These are phyloP conservation scores for Oscheius sp. DNA, from an alignment of 2,888 invertebrate species.

Conservation along the genomic window DNA sequence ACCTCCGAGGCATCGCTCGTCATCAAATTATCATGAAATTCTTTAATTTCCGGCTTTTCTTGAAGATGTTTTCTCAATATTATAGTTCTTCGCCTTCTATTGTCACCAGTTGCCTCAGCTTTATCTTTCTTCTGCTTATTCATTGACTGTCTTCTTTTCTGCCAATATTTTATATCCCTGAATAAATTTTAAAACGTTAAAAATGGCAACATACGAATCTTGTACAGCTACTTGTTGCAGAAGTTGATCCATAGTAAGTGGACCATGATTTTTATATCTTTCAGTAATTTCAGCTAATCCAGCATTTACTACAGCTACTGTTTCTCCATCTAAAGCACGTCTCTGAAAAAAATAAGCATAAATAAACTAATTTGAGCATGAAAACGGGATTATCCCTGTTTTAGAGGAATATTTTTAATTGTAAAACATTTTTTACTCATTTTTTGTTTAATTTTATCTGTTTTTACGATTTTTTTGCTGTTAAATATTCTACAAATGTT, in stretches of 20 bases:
- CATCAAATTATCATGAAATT: background rate
- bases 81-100: background rate
- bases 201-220: background rate
- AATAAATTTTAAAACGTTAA: background rate
- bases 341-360: conserved; percentile 9
- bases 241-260: background rate
- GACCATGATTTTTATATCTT: background rate
- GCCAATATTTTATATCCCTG: background rate
- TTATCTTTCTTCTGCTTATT: background rate
- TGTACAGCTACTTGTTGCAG: conserved; percentile 6
- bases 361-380: background rate
- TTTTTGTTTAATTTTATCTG: too few species aligned
- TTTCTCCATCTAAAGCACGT: background rate
- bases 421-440: too few species aligned
- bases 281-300: background rate
- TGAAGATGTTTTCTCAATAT: background rate
- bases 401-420: too few species aligned
- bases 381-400: too few species aligned
- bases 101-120: background rate
- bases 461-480: too few species aligned
- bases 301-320: background rate
- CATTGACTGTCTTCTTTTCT: background rate
- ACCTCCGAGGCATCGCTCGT: background rate
- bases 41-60: background rate
- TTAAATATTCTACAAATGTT: too few species aligned